Conservation (phyloP, 2,113 vertebrate species). For the Crotalus horridus region DNA sequence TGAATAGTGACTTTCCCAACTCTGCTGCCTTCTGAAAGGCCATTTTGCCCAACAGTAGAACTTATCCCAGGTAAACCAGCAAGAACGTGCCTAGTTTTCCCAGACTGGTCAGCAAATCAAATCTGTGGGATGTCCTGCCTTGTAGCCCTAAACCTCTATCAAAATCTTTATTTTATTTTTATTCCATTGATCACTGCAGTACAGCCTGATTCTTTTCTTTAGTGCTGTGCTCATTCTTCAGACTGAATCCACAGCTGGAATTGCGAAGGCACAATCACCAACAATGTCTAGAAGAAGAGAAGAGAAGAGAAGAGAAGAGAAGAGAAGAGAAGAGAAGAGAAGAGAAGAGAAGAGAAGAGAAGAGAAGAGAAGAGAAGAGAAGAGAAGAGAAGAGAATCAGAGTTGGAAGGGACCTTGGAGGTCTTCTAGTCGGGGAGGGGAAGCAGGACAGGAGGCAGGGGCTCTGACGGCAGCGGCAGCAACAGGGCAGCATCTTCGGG, state of each 20-base stretch:
- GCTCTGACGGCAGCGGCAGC: too few relatives aligned
- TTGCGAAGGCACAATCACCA: neutral
- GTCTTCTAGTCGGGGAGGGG: too few relatives aligned
- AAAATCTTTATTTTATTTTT: neutral
- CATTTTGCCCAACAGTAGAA: neutral
- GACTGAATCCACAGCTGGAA: neutral
- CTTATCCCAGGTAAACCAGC: neutral
- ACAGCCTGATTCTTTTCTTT: neutral
- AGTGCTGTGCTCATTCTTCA: neutral
- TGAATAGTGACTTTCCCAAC: neutral
- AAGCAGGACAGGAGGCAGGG: too few relatives aligned
- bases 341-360: too few relatives aligned
- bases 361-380: too few relatives aligned
- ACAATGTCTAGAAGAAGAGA: neutral
- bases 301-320: too few relatives aligned
- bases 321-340: too few relatives aligned
- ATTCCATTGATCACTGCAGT: neutral
- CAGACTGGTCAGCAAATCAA: neutral
- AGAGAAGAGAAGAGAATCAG: too few relatives aligned
- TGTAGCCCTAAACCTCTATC: neutral
- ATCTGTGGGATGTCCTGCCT: neutral
- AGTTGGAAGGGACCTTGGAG: too few relatives aligned
- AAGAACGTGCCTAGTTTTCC: neutral
- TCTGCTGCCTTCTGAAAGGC: neutral
- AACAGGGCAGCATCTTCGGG: too few relatives aligned